Percentiles rank a stretch among this genome's conserved stretches.
phyloP scores from a whole-genome alignment of 1,140 invertebrate species.

The Caenorhabditis brenneri region DNA sequence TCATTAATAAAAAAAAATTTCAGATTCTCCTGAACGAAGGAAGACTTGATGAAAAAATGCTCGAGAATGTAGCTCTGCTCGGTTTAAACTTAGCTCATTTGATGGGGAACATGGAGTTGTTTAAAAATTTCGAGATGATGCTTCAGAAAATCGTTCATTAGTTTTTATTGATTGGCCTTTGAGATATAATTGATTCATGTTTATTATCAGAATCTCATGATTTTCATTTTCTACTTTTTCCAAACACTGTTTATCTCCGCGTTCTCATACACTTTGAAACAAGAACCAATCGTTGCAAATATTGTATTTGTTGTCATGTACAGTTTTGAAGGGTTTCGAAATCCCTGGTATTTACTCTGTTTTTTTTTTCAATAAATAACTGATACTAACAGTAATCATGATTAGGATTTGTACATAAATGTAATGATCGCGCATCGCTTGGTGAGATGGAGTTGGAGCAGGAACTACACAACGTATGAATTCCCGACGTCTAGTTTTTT shows the following conservation, averaged over 20 bases:
- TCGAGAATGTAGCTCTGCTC: conserved; percentile 6
- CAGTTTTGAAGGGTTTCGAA: too few relatives aligned
- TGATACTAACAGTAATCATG: not conserved
- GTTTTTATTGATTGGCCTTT: not conserved
- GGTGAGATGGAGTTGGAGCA: not conserved
- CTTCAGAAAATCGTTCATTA: not conserved
- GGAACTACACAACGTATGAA: conserved; percentile 12
- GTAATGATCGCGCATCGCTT: conserved; percentile 11
- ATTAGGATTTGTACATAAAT: conserved; percentile 10
- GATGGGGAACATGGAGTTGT: conserved; percentile 7
- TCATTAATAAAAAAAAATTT: too few relatives aligned
- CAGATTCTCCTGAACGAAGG: not conserved
- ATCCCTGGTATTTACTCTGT: too few relatives aligned
- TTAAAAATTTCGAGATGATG: not conserved
- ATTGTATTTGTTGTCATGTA: too few relatives aligned
- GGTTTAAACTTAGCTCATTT: conserved; percentile 17
- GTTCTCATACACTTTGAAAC: not conserved
- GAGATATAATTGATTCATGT: not conserved
- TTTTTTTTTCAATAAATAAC: too few relatives aligned
- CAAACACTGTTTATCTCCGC: not conserved
- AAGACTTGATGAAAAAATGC: not conserved
- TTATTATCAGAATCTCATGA: not conserved
- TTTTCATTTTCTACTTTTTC: not conserved
- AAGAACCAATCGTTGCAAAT: not conserved
- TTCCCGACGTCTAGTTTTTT: not conserved